Base-by-base conservation (phyloP, 2,113 vertebrate species). In the Benitochromis conjunctus region DNA sequence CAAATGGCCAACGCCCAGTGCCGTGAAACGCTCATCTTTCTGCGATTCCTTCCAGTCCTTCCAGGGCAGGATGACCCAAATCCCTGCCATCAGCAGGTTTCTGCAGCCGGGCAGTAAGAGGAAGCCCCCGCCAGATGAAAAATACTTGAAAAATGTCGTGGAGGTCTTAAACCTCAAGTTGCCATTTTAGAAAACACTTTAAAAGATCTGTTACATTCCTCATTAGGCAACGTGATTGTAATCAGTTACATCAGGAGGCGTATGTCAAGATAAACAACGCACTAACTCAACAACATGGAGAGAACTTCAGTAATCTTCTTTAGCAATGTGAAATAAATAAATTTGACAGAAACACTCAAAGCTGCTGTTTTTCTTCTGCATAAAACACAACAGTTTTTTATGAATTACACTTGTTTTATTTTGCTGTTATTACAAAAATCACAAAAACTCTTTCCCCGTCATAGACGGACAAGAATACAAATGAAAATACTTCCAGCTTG, bases 101-200 rank as follows among this genome's bases (percentile, higher is more conserved):
- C 91, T 99, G 90, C 94, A 97, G 90, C 97, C 97, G 5, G 97
- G 97, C 62, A 98, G 98, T 92, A 96, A 97, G 89, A 97, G 96
- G 85, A 98, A 97, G 89, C 93, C 91, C 0, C 96, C 84, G 19
- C 26, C 92, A 0, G 97, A 98, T 79, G 96, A 95, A 0, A 88
- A 29, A 0, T 96, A 91, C 3, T 0, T 95, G 4, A 93, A 95
- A 7, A 29, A 57, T 0, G 92, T 96, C 34, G 92, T 9, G 81
- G 90, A 89, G 11, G 90, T 97, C 82, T 94, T 98, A 36, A 81
- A 86, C 2, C 2, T 96, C 1, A 95, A 88, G 79, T 3, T 51
- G 4, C 53, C 58, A 6, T 2, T 57, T 3, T 24, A 7, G 12
- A 81, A 3, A 86, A n/a, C 1, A 4, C 16, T 36, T 1, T n/a